Evolutionary conservation across 1,140 invertebrate species (phyloP), one percentile per base, ranked within the genome.

Genomic region (Cecropterus lyciades): DNA sequence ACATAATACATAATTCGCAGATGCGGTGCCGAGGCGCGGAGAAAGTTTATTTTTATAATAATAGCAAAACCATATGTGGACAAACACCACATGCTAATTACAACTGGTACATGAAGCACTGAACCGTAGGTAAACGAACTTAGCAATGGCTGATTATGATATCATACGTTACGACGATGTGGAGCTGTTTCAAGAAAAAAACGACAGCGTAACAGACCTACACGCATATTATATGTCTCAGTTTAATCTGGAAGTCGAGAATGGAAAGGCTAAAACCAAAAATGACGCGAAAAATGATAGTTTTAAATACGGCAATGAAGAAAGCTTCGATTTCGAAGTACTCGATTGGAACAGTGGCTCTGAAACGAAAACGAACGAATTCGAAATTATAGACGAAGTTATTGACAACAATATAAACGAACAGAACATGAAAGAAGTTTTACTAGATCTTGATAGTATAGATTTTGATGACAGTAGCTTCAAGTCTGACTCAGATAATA

Each of bases 21-120:
- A 92, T 92, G 87, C 77, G 67, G 57, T 53, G 79, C 86, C 75
- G 75, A 68, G 77, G 71, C 75, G 69, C 59, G 84, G 85, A 87
- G 89, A 92, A 92, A 92, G 89, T 92, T 92, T 92, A 92, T 90
- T 92, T 90, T 90, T 89, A 85, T 87, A 90, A 92, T 90, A 90
- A 89, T 92, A 90, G 86, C 89, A 79, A 89, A 86, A 69, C 84
- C 85, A 89, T 75, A 90, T 89, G 87, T 79, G 84, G 78, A 66
- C 65, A 67, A 79, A 73, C 77, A 77, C 80, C 89, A 92, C 81
- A 90, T 90, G 89, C 81, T 82, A 84, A 84, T 81, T 75, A 77
- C 68, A 70, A 87, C 82, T 79, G 87, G 73, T 78, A 67, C 67
- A 67, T 70, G 68, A 74, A 79, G 81, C 86, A 87, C 78, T 89